Evolutionary conservation across 2,888 invertebrate species (phyloP).

Genomic region (Gastrophysa polygoni): DNA sequence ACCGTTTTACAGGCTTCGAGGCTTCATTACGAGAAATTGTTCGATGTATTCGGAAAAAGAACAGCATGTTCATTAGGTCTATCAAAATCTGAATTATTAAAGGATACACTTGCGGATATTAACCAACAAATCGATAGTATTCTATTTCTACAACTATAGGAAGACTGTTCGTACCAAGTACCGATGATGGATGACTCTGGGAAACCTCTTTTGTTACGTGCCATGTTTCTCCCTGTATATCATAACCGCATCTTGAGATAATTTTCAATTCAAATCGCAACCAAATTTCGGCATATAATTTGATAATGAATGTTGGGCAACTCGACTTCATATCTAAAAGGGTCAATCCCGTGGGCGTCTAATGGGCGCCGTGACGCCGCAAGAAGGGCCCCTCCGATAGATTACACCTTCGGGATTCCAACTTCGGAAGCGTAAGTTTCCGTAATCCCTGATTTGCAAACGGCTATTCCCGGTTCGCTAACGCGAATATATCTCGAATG

Average conservation of each 20-base stretch:
- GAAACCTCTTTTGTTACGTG: too few species aligned
- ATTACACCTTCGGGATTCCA: conserved; percentile 57
- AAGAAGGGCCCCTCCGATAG: conserved; percentile 52
- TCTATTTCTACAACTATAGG: too few species aligned
- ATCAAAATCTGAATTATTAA: too few species aligned
- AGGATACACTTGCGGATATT: too few species aligned
- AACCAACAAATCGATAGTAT: too few species aligned
- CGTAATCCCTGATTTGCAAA: conserved; percentile 57
- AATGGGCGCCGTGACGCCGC: conserved; percentile 54
- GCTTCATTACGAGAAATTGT: too few species aligned
- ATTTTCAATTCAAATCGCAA: conserved; percentile 16
- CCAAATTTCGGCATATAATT: conserved; percentile 45
- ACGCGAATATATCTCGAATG: conserved; percentile 35
- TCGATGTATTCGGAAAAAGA: too few species aligned
- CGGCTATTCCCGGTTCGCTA: conserved; percentile 43
- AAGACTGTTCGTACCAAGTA: too few species aligned
- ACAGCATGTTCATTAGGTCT: too few species aligned
- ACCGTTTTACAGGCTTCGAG: too few species aligned
- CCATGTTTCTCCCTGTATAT: too few species aligned
- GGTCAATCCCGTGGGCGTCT: conserved; percentile 53
- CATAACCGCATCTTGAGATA: background rate
- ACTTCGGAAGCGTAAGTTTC: conserved; percentile 53
- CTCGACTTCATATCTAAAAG: conserved; percentile 47
- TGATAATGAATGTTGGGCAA: conserved; percentile 54
- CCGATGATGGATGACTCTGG: too few species aligned